Evolutionary conservation across 2,888 invertebrate species (phyloP).

Genomic region (Shargacucullia verbasci): DNA sequence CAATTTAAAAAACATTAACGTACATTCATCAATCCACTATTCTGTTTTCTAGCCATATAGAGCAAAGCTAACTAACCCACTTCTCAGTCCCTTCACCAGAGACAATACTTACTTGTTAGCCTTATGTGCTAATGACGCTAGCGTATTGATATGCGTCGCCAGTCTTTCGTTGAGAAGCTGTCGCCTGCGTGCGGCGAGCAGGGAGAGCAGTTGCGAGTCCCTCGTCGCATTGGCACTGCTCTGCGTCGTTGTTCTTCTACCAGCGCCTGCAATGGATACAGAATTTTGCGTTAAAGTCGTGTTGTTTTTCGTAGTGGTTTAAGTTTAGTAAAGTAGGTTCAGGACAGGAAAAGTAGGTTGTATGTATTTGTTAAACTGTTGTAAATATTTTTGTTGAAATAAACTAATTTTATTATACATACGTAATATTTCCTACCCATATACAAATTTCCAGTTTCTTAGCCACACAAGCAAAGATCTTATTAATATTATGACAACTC

Average conservation of each 20-base stretch:
- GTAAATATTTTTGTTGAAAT: no score
- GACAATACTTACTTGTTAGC: constrained; percentile 77
- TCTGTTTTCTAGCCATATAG: constrained; percentile 12
- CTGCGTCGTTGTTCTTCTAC: constrained; percentile 74
- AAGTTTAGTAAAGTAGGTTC: not conserved
- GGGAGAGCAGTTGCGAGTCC: constrained; percentile 88
- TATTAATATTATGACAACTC: no score
- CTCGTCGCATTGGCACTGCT: constrained; percentile 82
- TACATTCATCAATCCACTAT: constrained; percentile 4
- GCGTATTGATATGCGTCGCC: constrained; percentile 83
- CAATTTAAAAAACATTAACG: not conserved
- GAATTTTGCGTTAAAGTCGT: constrained; percentile 13
- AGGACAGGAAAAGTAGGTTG: no score
- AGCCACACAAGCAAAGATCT: no score
- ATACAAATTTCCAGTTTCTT: no score
- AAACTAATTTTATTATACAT: no score
- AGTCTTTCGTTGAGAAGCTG: constrained; percentile 89
- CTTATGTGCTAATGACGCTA: constrained; percentile 82
- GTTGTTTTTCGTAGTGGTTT: not conserved
- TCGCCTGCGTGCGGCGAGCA: constrained; percentile 90
- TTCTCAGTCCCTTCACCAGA: constrained; percentile 44
- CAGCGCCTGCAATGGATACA: constrained; percentile 73
- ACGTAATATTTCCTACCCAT: no score
- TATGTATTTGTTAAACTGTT: no score
- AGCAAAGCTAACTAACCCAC: constrained; percentile 33